Evolutionary conservation across 2,888 invertebrate species (phyloP).

Genomic region (Suillia variegata): DNA sequence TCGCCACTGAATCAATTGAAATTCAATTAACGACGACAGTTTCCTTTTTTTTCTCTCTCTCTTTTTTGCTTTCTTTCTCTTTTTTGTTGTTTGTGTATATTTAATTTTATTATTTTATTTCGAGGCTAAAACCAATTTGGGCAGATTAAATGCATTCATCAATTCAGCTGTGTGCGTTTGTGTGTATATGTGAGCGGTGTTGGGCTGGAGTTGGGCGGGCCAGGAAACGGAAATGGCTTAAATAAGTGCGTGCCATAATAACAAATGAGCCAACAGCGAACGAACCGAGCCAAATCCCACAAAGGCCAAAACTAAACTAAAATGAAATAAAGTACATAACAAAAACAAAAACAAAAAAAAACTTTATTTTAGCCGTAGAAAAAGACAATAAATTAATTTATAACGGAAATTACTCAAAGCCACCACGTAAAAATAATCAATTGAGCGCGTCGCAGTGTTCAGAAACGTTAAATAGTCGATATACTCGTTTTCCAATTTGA

Average conservation of each 20-base stretch:
- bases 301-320: too few species aligned
- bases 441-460: slow-evolving; percentile 21
- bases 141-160: slow-evolving; percentile 19
- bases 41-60: too few species aligned
- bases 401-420: slow-evolving; percentile 43
- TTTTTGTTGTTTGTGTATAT: too few species aligned
- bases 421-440: slow-evolving; percentile 40
- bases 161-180: background rate
- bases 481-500: too few species aligned
- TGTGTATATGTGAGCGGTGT: slow-evolving; percentile 12
- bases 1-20: slow-evolving; percentile 40
- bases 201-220: slow-evolving; percentile 10
- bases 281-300: too few species aligned
- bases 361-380: slow-evolving; percentile 2
- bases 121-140: slow-evolving; percentile 12
- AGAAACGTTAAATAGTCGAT: too few species aligned
- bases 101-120: too few species aligned
- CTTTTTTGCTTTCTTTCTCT: too few species aligned
- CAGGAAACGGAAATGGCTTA: background rate
- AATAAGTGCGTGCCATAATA: background rate
- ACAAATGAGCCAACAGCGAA: too few species aligned
- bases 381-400: slow-evolving; percentile 42
- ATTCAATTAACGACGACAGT: slow-evolving; percentile 44
- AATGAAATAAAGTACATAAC: background rate
- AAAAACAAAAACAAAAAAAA: background rate